Conservation (phyloP, 2,113 vertebrate genomes). For the Microcebus lehilahytsara region DNA sequence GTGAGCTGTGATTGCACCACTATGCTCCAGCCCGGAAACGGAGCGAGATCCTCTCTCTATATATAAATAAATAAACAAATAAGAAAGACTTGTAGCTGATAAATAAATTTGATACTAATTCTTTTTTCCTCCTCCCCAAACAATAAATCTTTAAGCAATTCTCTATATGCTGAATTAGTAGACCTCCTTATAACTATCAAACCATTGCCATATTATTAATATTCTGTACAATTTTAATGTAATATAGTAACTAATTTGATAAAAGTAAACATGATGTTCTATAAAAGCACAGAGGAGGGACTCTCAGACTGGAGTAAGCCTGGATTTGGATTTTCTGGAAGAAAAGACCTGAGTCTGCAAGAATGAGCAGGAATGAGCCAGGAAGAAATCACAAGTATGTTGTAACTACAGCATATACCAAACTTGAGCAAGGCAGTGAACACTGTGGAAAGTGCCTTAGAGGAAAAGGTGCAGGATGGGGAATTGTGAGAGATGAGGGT, state of each 20-base stretch:
- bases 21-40: too few relatives aligned
- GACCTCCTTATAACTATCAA: not conserved
- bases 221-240: not conserved
- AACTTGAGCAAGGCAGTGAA: not conserved
- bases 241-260: not conserved
- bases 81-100: not conserved
- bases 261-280: not conserved
- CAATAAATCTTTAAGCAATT: not conserved
- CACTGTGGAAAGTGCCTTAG: not conserved
- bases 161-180: not conserved
- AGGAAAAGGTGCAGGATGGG: not conserved
- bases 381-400: not conserved
- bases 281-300: not conserved
- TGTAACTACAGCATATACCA: not conserved
- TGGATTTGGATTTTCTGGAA: not conserved
- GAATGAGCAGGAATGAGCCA: not conserved
- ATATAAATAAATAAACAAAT: too few relatives aligned
- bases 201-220: not conserved
- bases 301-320: not conserved
- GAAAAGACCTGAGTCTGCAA: not conserved
- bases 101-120: not conserved
- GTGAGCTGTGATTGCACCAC: too few relatives aligned
- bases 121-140: not conserved
- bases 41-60: too few relatives aligned
- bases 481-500: not conserved